These are phyloP conservation scores for Procambarus virginalis DNA, from an alignment of 1,140 invertebrate genomes.

Conservation along the genomic window DNA sequence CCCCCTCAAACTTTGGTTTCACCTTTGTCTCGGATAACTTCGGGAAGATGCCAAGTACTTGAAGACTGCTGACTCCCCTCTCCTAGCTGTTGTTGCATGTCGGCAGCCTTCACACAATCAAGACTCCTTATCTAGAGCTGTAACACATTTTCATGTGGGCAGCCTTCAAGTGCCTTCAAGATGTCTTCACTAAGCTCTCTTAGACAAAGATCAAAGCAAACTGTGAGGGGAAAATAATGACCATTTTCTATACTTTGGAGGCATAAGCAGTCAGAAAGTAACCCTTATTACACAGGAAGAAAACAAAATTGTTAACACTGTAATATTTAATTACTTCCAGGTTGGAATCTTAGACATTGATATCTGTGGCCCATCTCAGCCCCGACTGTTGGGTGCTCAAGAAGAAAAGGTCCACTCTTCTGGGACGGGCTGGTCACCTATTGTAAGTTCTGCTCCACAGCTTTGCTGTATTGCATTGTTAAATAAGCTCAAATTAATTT, in stretches of 20 bases:
- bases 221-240: no score
- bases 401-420: constrained; percentile 76
- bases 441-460: constrained; percentile 44
- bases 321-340: constrained; percentile 73
- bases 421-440: constrained; percentile 71
- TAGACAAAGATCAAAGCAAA: no score
- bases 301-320: background rate
- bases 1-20: no score
- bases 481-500: background rate
- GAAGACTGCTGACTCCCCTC: no score
- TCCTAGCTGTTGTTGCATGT: no score
- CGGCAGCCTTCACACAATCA: background rate
- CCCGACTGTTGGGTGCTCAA: constrained; percentile 78
- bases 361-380: constrained; percentile 90
- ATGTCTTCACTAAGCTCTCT: no score
- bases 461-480: background rate
- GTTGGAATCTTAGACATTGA: constrained; percentile 93
- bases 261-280: no score
- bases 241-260: no score
- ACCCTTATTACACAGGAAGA: background rate
- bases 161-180: no score
- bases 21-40: no score
- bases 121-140: background rate
- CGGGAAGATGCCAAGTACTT: no score
- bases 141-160: background rate